Percentiles rank a stretch among this genome's conserved stretches.
Evolutionary conservation across 2,888 invertebrate species (phyloP).

Genomic region (Ochlodes sylvanus): DNA sequence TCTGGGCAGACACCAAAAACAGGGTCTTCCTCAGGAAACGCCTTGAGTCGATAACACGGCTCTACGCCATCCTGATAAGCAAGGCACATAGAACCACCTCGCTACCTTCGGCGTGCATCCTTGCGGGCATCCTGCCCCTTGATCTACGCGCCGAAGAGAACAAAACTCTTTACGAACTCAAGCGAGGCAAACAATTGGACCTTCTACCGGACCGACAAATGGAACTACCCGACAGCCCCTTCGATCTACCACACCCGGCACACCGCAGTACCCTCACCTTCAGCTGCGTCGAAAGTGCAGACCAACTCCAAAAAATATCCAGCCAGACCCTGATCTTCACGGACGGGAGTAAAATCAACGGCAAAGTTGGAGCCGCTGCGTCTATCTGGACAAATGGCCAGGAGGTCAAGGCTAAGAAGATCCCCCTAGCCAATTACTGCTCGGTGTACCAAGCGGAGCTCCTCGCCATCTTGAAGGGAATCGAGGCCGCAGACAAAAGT

Average conservation of each 20-base stretch:
- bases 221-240: not conserved
- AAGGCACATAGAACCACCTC: no score
- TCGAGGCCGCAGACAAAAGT: no score
- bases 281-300: no score
- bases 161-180: not conserved
- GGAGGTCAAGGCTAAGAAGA: not conserved
- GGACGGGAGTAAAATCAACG: conserved; percentile 10
- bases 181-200: not conserved
- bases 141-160: no score
- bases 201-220: not conserved
- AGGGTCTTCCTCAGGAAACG: no score
- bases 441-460: no score
- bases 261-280: not conserved
- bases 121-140: no score
- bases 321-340: conserved; percentile 4
- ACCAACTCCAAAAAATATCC: not conserved
- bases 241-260: conserved; percentile 8
- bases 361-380: conserved; percentile 3
- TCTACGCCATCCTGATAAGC: no score
- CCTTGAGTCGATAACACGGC: no score
- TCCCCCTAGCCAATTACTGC: no score
- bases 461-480: no score
- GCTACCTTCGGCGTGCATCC: no score
- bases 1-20: conserved; percentile 2
- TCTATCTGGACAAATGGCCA: not conserved